Evolutionary conservation across 2,797 vertebrate species (phyloP).

Genomic region (Catharus ustulatus): DNA sequence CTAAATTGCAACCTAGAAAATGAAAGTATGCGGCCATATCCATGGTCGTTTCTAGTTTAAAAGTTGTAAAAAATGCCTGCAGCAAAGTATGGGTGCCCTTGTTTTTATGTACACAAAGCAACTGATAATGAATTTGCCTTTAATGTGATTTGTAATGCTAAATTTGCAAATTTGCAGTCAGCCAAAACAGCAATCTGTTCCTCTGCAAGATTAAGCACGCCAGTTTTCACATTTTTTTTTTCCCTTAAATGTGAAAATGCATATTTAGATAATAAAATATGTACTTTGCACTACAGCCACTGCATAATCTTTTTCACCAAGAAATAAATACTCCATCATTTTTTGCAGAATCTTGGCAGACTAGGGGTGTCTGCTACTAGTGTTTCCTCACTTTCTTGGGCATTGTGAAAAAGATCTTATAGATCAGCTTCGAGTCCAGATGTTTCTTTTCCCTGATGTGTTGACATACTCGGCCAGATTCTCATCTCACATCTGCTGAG

Average conservation of each 20-base stretch:
- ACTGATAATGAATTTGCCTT: conserved; percentile 25
- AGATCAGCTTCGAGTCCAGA: neutral
- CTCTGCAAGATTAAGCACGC: neutral
- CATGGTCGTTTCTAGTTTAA: neutral
- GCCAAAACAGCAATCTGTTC: conserved; percentile 28
- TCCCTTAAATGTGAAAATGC: neutral
- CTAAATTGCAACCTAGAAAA: neutral
- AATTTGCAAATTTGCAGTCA: neutral
- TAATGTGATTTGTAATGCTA: conserved; percentile 27
- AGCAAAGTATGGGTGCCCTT: neutral
- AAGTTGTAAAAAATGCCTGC: neutral
- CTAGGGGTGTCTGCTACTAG: conserved; percentile 6
- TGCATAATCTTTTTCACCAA: neutral
- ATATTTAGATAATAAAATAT: conserved; percentile 31
- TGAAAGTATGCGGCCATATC: neutral
- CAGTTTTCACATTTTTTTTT: neutral
- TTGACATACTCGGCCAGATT: neutral
- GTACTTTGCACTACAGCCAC: neutral
- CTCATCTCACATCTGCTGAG: neutral
- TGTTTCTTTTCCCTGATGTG: conserved; percentile 35
- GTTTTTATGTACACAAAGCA: neutral
- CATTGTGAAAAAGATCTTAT: neutral
- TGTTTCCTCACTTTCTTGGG: conserved; percentile 13
- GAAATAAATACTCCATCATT: conserved; percentile 27
- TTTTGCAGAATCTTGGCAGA: conserved; percentile 35